Evolutionary conservation across 2,888 invertebrate genomes (phyloP), one percentile per base, ranked within the genome.

Genomic region (Odontomyia ornata): DNA sequence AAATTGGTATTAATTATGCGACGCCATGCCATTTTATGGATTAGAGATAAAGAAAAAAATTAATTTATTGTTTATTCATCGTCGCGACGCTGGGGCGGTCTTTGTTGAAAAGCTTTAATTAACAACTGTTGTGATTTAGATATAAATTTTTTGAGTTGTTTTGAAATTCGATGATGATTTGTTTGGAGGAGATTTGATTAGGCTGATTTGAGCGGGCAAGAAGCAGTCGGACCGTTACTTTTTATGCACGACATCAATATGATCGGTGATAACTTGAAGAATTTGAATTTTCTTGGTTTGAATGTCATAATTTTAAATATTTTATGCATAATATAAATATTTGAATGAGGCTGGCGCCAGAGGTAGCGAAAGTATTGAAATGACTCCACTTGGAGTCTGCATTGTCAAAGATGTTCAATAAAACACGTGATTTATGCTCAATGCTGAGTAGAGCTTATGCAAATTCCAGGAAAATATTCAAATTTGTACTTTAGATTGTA

Each of bases 1-100:
- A 65, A 65, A 65, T 36, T 25, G 23, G 47, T 56, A 56, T 52
- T 52, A 72, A 72, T 72, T 72, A 72, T 72, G 27, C 52, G 52
- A 56, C 71, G 56, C 52, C 71, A 72, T 27, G 56, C 28, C 21
- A 72, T 72, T 72, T 72, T 72, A 72, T 72, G 46, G 71, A 52
- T 28, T 72, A 21, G 9, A 36, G 36, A 36, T 36, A 36, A 36
- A 36, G 36, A 36, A 36, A 36, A 36, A 9, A 43, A 27, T n/a
- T n/a, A 72, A 52, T 72, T 23, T n/a, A 47, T 52, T 11, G n/a
- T 27, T 28, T 64, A 64, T 64, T n/a, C 9, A 64, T 30, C 11
- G 28, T 25, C 25, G 28, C 28, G 28, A 15, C 15, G 52, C 7
- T 52, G 18, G 9, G 65, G 30, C 65, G 65, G 36, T n/a, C 36